Base-by-base conservation (phyloP, 2,113 vertebrate species). In the Cnemophilus loriae region DNA sequence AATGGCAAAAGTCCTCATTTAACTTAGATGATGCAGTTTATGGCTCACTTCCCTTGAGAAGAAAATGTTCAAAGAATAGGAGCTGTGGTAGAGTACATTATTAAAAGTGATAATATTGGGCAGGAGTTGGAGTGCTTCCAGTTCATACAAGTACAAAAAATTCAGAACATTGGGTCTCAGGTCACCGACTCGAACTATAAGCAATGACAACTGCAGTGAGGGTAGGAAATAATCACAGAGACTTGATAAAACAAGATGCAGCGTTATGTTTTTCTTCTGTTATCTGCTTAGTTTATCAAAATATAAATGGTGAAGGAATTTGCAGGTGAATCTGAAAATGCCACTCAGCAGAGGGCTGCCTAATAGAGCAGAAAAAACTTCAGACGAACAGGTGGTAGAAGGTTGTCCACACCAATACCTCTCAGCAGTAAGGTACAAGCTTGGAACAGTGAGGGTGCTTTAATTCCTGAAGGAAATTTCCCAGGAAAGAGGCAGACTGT, bases 201-300 rank as follows among this genome's bases (percentile, higher is more conserved):
- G 75, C 80, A 86, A 89, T 70, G 85, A 69, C 59, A 84, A 3
- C 55, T 50, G 26, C 4, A 2, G 46, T 46, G 70, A 93, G 64
- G 30, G 59, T 32, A 76, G 46, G 42, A 86, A 90, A 90, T 70
- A 53, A 84, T 69, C 79, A 32, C 28, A 28, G 47, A 61, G 32
- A 90, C 63, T 86, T 76, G 81, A 86, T 86, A 81, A 93, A 95
- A 81, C n/a, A 59, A 92, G 79, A 55, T 59, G 61, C 19, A 77
- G 12, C 22, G 20, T 46, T 91, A 57, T 65, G 8, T 68, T 89
- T 89, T 76, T 47, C 70, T 69, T 83, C 47, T 55, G 20, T 33
- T 86, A 35, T 16, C 83, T 90, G 35, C 42, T 61, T 42, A 26
- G 30, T 61, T 92, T 84, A 20, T 59, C 30, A 55, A 70, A 90